Conservation (phyloP, 2,797 vertebrate genomes). For the Agapornis canus region DNA sequence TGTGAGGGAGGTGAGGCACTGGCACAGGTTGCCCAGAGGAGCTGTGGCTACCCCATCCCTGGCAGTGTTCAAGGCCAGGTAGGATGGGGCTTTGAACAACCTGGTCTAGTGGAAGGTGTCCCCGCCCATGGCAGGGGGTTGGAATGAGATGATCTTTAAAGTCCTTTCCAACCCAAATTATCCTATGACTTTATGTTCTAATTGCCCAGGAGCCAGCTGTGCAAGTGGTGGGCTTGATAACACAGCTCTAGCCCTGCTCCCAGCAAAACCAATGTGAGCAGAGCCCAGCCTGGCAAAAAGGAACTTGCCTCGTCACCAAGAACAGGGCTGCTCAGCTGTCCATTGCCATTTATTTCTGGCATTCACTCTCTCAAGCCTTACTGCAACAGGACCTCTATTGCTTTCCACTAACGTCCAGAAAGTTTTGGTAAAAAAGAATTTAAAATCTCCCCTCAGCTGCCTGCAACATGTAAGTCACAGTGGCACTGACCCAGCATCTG, state of each 20-base stretch:
- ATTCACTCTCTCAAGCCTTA: not conserved
- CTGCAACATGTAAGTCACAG: rapidly evolving
- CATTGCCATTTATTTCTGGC: not conserved
- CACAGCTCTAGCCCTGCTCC: not conserved
- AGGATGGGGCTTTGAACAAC: not conserved
- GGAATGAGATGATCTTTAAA: not conserved
- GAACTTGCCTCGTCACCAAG: not conserved
- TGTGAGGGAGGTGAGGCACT: not conserved
- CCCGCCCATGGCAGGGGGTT: not conserved
- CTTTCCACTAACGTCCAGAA: not conserved
- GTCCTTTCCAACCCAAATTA: not conserved
- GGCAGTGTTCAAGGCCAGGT: not conserved
- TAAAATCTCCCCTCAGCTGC: not conserved
- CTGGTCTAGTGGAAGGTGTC: not conserved
- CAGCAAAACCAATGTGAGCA: not conserved
- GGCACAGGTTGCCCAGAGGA: not conserved
- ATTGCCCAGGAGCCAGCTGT: not conserved
- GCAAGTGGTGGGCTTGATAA: not conserved
- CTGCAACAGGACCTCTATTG: not conserved
- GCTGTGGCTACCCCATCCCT: not conserved
- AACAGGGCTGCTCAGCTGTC: not conserved
- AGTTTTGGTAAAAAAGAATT: not conserved
- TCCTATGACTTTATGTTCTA: not conserved
- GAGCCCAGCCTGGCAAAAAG: not conserved
- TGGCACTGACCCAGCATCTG: not conserved